Evolutionary conservation across 2,113 vertebrate species (phyloP).

Genomic region (Corythaeola cristata): DNA sequence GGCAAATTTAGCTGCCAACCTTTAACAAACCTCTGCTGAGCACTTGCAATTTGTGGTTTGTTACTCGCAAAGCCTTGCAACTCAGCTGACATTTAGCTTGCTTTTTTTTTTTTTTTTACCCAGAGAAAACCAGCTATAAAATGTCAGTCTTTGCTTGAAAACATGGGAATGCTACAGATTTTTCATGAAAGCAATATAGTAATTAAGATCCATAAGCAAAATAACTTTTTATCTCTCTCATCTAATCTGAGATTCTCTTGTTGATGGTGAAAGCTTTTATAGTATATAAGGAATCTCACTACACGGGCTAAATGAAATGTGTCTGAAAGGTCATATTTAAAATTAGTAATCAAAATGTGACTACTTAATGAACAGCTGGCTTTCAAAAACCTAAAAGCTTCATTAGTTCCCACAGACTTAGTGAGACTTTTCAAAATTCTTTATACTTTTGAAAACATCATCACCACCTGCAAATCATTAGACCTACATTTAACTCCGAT

Average conservation of each 20-base stretch:
- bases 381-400: background rate
- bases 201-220: background rate
- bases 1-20: background rate
- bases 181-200: background rate
- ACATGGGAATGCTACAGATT: background rate
- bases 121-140: background rate
- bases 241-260: background rate
- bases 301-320: fast-evolving
- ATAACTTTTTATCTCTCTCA: background rate
- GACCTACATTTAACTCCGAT: background rate
- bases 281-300: background rate
- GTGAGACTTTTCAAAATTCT: background rate
- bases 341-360: background rate
- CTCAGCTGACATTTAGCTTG: background rate
- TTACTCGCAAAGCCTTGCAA: background rate
- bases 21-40: background rate
- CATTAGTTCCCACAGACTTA: background rate
- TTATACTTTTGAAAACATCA: background rate
- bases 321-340: background rate
- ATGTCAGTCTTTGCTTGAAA: background rate
- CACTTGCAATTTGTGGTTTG: background rate
- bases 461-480: background rate
- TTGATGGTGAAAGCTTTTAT: background rate
- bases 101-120: background rate
- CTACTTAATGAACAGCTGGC: background rate